Evolutionary conservation across 2,113 vertebrate species (phyloP).

Genomic region (Chunga burmeisteri): DNA sequence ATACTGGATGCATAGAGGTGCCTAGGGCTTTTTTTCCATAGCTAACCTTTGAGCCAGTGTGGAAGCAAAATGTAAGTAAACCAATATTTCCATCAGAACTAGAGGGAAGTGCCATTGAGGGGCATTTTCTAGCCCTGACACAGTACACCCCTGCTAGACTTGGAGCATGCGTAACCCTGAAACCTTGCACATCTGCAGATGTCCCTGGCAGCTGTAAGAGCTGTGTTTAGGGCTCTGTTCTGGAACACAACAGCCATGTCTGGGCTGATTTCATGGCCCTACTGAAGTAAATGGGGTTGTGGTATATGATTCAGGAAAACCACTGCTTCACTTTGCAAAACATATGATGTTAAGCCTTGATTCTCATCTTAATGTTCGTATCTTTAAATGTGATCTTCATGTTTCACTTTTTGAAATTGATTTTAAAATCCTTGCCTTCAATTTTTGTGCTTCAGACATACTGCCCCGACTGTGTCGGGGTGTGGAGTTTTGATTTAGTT

Average conservation of each 20-base stretch:
- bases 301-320: not conserved
- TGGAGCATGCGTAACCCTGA: not conserved
- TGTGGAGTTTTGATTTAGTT: not conserved
- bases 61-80: not conserved
- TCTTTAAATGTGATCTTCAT: not conserved
- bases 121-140: not conserved
- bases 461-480: rapidly evolving
- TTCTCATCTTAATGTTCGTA: not conserved
- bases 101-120: not conserved
- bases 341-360: not conserved
- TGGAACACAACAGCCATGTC: not conserved
- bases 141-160: not conserved
- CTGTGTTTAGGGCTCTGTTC: not conserved
- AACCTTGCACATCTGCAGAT: not conserved
- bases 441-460: not conserved
- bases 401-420: not conserved
- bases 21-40: not conserved
- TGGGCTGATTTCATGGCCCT: not conserved
- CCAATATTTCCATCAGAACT: not conserved
- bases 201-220: not conserved
- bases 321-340: not conserved
- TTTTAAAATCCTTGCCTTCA: not conserved
- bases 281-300: not conserved
- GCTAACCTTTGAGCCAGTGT: not conserved
- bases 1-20: not conserved